Base-by-base conservation (phyloP, 2,797 vertebrate species). In the Pangasius larnaudii region DNA sequence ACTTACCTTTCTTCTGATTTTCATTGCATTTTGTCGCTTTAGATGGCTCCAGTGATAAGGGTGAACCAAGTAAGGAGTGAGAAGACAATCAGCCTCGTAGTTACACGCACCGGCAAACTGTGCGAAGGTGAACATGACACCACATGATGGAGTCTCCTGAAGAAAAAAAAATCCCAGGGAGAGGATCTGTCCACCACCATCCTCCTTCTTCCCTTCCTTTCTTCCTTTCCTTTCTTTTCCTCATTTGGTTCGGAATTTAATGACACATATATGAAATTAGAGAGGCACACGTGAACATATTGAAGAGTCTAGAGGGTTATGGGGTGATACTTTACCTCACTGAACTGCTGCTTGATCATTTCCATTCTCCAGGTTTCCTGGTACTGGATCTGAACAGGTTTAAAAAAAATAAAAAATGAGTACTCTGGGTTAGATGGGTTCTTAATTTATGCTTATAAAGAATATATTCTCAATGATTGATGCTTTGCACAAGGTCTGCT, bases 51-150 rank as follows among this genome's bases (percentile, higher is more conserved):
- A 89, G 91, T 92, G 92, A 95, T 27, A 93, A 86, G 94, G 95
- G 93, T 94, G 93, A 95, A 89, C 93, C 90, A 90, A 94, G 88
- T 92, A 93, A 93, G 93, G 94, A 93, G 88, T 90, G 86, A 91
- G 90, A 58, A 78, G 95, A 96, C 96, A 95, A 95, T 96, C 95
- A 90, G 95, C 95, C 92, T 96, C 95, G 94, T 95, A 92, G 78
- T 94, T 94, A 94, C 94, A 94, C 86, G 84, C 84, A 93, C 95
- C 96, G 96, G 96, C 95, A 95, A 96, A 96, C 95, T 95, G 95
- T 96, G 94, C 94, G 94, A 93, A 92, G 94, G 95, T 94, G 91
- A 89, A 90, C 94, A 95, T 93, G 93, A 94, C 92, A 92, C 94
- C 91, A 94, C 94, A 56, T 49, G 80, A 92, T 94, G 94, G 92